Base-by-base conservation (phyloP, 2,888 invertebrate species). In the Pollenia griseotomentosa region DNA sequence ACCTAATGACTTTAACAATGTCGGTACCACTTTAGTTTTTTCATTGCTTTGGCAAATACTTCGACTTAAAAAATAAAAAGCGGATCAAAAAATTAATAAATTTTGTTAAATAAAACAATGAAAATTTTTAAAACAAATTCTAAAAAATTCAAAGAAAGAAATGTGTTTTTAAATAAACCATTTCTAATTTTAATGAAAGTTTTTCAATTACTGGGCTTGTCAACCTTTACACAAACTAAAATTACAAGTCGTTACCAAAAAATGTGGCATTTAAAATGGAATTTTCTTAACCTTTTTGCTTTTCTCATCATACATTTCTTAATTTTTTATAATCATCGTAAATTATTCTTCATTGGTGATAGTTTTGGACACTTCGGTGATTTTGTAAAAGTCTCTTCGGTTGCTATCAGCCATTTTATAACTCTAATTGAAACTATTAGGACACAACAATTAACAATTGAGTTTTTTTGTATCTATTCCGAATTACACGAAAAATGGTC, bases 341-440 rank as follows among this genome's bases (percentile, higher is more conserved):
- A 53, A 40, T 12, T 80, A n/a, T 63, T 88, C 11, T 88, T 75
- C 55, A 68, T 83, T 70, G 82, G 65, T 19, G 88, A 89, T 71
- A 77, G 78, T 65, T 89, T 89, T 40, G 83, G 88, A 0, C 81
- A 73, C 68, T 88, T 89, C 63, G 86, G 83, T 73, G 88, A 89
- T 84, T 57, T 84, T 0, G n/a, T 89, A 2, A 88, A 89, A 77
- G 55, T 89, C 2, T 8, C 40, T 14, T 55, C 59, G 14, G 48
- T 83, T 11, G 63, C 83, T 40, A 12, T 71, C 6, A 81, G 88
- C n/a, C 88, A 88, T 74, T 59, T 83, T 9, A 40, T 87, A 14
- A 84, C 87, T 3, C 14, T 89, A 10, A 40, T 65, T 53, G 89
- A 89, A 80, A 84, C 84, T 9, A 16, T 87, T n/a, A 8, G 65